Evolutionary conservation across 1,140 invertebrate genomes (phyloP).

Genomic region (Battus philenor): DNA sequence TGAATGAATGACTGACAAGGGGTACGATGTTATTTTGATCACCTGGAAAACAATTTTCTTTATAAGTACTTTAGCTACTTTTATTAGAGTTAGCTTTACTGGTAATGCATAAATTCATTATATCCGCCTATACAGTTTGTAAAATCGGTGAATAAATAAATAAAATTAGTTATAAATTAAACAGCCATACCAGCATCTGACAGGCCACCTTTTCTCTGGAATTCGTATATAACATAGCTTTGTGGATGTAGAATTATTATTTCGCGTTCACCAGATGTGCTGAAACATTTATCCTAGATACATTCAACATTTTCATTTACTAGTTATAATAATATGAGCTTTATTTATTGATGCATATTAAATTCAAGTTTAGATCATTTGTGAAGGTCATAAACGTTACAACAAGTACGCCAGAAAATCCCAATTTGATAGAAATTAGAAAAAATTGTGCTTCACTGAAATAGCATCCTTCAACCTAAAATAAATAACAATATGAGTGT

Average conservation of each 20-base stretch:
- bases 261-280: slow-evolving; percentile 40
- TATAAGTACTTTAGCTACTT: slow-evolving; percentile 1
- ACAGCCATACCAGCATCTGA: slow-evolving; percentile 45
- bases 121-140: no score
- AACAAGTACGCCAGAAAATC: no score
- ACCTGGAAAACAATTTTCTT: slow-evolving; percentile 57
- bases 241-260: slow-evolving; percentile 57
- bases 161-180: slow-evolving; percentile 3
- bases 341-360: not conserved
- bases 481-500: no score
- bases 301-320: not conserved
- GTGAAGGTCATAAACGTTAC: no score
- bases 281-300: not conserved
- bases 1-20: slow-evolving; percentile 82
- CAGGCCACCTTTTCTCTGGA: slow-evolving; percentile 45
- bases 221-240: slow-evolving; percentile 47
- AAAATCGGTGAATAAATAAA: no score
- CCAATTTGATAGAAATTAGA: no score
- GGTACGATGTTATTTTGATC: slow-evolving; percentile 78
- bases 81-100: no score
- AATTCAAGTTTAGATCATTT: no score
- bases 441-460: no score
- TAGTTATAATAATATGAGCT: not conserved
- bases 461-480: no score
- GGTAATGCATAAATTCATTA: no score